Conservation (phyloP, 2,888 invertebrate species). For the Ichneumoninae sp. region DNA sequence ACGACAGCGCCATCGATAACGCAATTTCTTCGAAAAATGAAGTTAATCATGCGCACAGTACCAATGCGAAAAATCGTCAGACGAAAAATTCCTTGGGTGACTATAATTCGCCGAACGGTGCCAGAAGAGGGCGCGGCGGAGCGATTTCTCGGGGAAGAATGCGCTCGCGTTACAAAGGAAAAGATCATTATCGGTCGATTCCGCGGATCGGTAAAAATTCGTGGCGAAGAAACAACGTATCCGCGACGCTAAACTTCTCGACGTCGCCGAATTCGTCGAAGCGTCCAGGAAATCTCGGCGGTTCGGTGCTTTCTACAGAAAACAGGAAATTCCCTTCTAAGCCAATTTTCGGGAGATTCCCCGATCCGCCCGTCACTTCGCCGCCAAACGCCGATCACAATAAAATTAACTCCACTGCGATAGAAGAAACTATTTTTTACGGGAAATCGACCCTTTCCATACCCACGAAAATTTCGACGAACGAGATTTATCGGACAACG, state of each 20-base stretch:
- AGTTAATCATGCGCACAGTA: neutral
- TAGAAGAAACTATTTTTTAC: neutral
- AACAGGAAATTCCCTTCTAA: neutral
- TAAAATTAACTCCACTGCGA: neutral
- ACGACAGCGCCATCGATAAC: slow-evolving; percentile 23
- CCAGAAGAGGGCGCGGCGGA: slow-evolving; percentile 21
- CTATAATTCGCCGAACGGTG: neutral
- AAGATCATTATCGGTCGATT: slow-evolving; percentile 10
- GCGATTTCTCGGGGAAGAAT: slow-evolving; percentile 22
- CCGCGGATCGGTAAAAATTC: slow-evolving; percentile 24
- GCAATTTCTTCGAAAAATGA: neutral
- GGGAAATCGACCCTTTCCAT: neutral
- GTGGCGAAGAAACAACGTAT: slow-evolving; percentile 25
- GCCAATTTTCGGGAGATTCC: neutral
- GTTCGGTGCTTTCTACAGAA: neutral
- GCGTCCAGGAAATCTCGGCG: neutral
- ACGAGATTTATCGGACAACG: neutral
- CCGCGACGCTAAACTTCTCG: neutral
- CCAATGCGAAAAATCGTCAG: slow-evolving; percentile 5
- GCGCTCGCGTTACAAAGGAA: slow-evolving; percentile 51
- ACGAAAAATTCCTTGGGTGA: slow-evolving; percentile 21
- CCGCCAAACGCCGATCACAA: neutral
- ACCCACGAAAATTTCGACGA: neutral
- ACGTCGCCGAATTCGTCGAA: neutral
- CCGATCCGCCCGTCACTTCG: neutral